Base-by-base conservation (phyloP, 2,888 invertebrate species). In the Holacanthella duospinosa region DNA sequence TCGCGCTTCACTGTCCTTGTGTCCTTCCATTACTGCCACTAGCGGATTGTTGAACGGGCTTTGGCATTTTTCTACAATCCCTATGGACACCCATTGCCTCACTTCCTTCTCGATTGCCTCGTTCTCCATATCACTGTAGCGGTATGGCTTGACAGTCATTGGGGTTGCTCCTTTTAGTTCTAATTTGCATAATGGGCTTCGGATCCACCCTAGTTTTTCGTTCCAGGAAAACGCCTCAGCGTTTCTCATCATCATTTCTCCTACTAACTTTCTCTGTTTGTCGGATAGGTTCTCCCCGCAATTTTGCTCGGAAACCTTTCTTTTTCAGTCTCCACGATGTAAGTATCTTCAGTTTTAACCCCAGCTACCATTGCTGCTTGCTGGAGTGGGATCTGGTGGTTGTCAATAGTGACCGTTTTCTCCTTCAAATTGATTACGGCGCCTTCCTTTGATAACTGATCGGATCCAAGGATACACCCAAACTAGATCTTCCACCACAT, bases 1-100 rank as follows among this genome's bases (percentile, higher is more conserved):
- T 21, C 60, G 21, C 21, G 29, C 54, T 25, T 24, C 29, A 6
- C 53, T 28, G 26, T 27, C 60, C 25, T 60, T 48, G 26, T 54
- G 60, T 4, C 54, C 54, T 26, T 60, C 29, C 3, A n/a, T n/a
- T n/a, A n/a, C 53, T 21, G 53, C 4, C 3, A 60, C 28, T 2
- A 60, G 21, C 27, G 54, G 54, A 53, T 27, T 54, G n/a, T 26
- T 28, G 26, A 25, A 54, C 21, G 60, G 60, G 54, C 60, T 60
- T 24, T 9, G 19, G 3, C 21, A 26, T 48, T 24, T 24, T 54
- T 48, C 48, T 2, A 60, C 29, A 2, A 60, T 12, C 3, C 29
- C 54, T 21, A 4, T n/a, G 6, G 25, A 27, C 2, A 60, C 4
- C 53, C 44, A 25, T 24, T 60, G 26, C n/a, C 19, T 21, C 2